Percentiles rank a stretch among this genome's conserved stretches.
Conservation (phyloP, 2,797 vertebrate genomes). For the Myotis planiceps region DNA sequence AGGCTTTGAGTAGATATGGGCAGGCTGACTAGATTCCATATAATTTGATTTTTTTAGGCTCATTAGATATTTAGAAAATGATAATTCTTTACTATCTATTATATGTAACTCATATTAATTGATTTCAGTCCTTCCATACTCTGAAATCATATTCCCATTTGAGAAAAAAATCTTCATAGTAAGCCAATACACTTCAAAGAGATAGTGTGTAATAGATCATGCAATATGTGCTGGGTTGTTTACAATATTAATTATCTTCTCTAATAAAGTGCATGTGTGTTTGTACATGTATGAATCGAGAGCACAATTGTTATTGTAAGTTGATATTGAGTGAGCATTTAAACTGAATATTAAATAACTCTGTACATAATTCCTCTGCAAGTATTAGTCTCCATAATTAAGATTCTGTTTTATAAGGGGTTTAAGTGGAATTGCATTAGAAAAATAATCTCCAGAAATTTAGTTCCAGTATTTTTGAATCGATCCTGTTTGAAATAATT, state of each 20-base stretch:
- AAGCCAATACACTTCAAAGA: background rate
- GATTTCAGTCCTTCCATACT: background rate
- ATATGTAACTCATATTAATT: background rate
- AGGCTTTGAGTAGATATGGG: background rate
- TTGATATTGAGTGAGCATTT: background rate
- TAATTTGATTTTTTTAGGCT: background rate
- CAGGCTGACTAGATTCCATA: background rate
- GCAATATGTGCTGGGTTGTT: background rate
- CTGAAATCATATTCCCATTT: background rate
- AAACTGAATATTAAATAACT: background rate
- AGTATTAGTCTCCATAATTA: background rate
- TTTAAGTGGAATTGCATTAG: conserved; percentile 2
- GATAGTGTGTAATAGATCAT: background rate
- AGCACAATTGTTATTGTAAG: background rate
- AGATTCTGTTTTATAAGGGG: background rate
- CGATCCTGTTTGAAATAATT: conserved; percentile 48
- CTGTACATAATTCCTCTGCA: background rate
- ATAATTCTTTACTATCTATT: background rate
- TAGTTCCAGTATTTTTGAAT: background rate
- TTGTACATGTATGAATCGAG: background rate
- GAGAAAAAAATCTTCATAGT: background rate
- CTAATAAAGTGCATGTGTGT: background rate
- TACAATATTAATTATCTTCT: background rate
- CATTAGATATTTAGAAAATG: background rate
- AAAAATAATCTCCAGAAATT: conserved; percentile 33